Base-by-base conservation (phyloP, 1,140 invertebrate species). In the Magallana gigas region DNA sequence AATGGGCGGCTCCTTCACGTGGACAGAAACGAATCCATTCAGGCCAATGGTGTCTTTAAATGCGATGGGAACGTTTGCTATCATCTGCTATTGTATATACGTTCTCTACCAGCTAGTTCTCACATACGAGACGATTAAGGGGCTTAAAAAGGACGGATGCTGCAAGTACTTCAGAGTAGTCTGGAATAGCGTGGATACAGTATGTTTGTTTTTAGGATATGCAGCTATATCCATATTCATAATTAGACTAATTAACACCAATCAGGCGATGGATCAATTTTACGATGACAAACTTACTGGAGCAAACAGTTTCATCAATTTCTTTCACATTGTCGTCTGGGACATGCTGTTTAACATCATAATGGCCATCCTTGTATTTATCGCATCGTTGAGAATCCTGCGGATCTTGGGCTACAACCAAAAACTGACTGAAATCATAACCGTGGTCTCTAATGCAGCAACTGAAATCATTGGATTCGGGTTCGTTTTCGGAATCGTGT, bases 171-270 rank as follows among this genome's bases (percentile, higher is more conserved):
- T 95, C 68, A 88, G 88, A 8, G 88, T 92, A 48, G 94, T 94
- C 80, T 95, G 95, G 95, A 94, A 95, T 76, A 91, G 92, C 36
- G 90, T 94, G 14, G 95, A 95, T 87, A 76, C 94, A 0, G 71
- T 92, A 23, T 92, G 93, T 9, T 90, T 94, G 14, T 36, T 90
- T 16, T 83, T 94, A 11, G 92, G 93, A 11, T 93, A 94, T 71
- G 60, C 90, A 8, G 91, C 90, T 59, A 93, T 95, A 48, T 87
- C 88, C 4, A 90, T 94, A 48, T 95, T 92, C 83, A 88, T 91
- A 9, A 71, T 94, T 88, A 88, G 92, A 86, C 84, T 86, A 9
- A 80, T 71, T 11, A 76, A 76, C 84, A 84, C 85, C 9, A 83
- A 85, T 81, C 18, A 60, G 57, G 80, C 84, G 48, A 83, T 87